Evolutionary conservation across 2,797 vertebrate species (phyloP).

Genomic region (Pseudochirops cupreus): DNA sequence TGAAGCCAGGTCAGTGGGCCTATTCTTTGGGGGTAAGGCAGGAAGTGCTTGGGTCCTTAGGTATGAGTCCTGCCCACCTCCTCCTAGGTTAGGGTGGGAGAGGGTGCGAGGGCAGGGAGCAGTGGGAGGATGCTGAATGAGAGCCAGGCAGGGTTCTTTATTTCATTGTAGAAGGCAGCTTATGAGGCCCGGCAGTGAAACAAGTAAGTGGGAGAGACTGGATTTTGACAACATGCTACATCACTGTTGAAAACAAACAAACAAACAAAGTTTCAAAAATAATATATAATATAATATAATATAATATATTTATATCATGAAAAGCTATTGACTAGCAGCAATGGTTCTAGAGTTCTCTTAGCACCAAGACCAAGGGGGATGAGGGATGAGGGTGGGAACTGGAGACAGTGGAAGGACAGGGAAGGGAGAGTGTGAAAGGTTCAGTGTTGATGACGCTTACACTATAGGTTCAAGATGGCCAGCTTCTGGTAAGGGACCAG

Average conservation of each 20-base stretch:
- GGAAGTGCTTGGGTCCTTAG: conserved; percentile 24
- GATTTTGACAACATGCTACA: conserved; percentile 86
- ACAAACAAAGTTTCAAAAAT: conserved; percentile 84
- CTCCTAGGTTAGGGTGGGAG: conserved; percentile 45
- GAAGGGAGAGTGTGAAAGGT: conserved; percentile 75
- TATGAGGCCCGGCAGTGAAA: conserved; percentile 84
- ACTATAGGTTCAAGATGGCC: conserved; percentile 79
- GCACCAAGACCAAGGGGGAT: conserved; percentile 87
- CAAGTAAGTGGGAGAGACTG: conserved; percentile 78
- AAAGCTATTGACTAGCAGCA: conserved; percentile 90
- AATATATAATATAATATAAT: conserved; percentile 86
- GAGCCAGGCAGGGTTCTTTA: conserved; percentile 80
- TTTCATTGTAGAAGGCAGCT: conserved; percentile 85
- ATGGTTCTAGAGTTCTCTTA: conserved; percentile 89
- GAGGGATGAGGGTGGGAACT: conserved; percentile 47
- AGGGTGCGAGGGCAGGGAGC: not conserved
- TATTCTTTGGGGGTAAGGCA: not conserved
- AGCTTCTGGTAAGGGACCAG: conserved; percentile 80
- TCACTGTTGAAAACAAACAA: conserved; percentile 85
- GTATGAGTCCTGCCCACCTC: conserved; percentile 19
- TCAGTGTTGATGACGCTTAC: conserved; percentile 88
- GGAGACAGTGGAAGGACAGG: conserved; percentile 64
- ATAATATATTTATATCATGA: conserved; percentile 88
- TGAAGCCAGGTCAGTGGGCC: not conserved
- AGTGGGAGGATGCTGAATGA: conserved; percentile 5